Evolutionary conservation across 37 sponge, comb jelly and placozoan genomes (phyloP).

Genomic region (Crambe crambe): DNA sequence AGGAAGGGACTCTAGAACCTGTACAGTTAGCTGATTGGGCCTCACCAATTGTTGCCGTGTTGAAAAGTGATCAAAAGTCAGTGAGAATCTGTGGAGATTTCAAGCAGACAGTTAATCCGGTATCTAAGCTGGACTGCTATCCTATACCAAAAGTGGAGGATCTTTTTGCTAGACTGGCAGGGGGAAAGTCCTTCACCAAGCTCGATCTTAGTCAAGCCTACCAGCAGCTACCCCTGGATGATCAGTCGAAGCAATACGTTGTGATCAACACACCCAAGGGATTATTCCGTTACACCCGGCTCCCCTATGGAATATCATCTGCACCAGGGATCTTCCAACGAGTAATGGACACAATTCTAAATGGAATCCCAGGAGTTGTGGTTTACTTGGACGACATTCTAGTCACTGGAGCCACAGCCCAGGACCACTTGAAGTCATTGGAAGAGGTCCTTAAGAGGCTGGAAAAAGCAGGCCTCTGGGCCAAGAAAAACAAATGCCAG

Average conservation of each 20-base stretch:
- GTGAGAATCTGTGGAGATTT: too few species aligned
- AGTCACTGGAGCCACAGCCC: not conserved
- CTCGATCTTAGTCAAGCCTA: conserved; percentile 20
- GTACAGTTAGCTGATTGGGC: conserved; percentile 68
- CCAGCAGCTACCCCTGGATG: not conserved
- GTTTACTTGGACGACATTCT: not conserved
- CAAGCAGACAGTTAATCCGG: conserved; percentile 36
- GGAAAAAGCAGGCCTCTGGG: not conserved
- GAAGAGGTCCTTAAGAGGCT: not conserved
- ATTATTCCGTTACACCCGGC: not conserved
- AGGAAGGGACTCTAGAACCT: conserved; percentile 26
- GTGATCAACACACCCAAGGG: not conserved
- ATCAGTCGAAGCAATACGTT: not conserved
- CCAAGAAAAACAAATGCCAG: not conserved
- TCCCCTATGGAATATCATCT: not conserved
- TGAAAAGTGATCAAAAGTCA: conserved; percentile 28
- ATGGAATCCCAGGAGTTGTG: not conserved
- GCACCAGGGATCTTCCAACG: not conserved
- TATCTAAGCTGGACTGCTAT: conserved; percentile 15
- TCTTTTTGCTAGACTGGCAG: conserved; percentile 20
- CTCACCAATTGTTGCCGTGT: conserved; percentile 58
- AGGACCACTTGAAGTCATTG: not conserved
- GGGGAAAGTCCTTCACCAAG: conserved; percentile 42
- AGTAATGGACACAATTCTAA: not conserved
- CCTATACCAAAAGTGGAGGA: too few species aligned